These are phyloP conservation scores for Lycophotia porphyrea DNA, from an alignment of 2,888 invertebrate genomes.

Conservation along the genomic window DNA sequence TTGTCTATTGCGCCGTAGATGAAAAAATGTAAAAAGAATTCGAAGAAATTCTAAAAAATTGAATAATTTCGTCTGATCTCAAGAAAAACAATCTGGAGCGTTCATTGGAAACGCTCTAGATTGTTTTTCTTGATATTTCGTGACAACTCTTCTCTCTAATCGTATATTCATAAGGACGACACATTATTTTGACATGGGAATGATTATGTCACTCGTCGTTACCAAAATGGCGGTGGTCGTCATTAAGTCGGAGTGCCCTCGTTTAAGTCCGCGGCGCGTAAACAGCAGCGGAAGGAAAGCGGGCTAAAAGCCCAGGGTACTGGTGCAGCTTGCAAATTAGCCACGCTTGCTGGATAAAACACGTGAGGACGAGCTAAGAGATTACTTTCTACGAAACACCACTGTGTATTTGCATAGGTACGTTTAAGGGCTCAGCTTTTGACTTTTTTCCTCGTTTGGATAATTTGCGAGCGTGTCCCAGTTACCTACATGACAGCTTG, in stretches of 20 bases:
- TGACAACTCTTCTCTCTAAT: slow-evolving; percentile 38
- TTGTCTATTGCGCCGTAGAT: background rate
- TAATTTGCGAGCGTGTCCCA: slow-evolving; percentile 52
- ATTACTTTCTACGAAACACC: slow-evolving; percentile 80
- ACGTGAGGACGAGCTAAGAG: slow-evolving; percentile 82
- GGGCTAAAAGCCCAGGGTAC: slow-evolving; percentile 83
- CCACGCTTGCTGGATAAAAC: slow-evolving; percentile 82
- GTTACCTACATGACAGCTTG: slow-evolving; percentile 58
- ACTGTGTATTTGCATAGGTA: slow-evolving; percentile 73
- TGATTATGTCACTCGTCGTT: slow-evolving; percentile 78
- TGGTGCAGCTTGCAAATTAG: slow-evolving; percentile 85
- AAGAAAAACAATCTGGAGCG: slow-evolving; percentile 2
- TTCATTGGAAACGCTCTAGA: no score
- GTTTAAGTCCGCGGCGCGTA: slow-evolving; percentile 84
- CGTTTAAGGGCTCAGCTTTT: slow-evolving; percentile 60
- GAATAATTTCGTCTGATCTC: slow-evolving; percentile 2
- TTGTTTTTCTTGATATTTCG: no score
- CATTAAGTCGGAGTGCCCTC: slow-evolving; percentile 87
- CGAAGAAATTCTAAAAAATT: background rate
- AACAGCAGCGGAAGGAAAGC: slow-evolving; percentile 85
- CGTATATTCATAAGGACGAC: slow-evolving; percentile 48
- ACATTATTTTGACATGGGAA: slow-evolving; percentile 61
- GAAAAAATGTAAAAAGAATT: background rate
- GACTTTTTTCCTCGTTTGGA: slow-evolving; percentile 57
- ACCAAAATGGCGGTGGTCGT: slow-evolving; percentile 84